phyloP scores from a whole-genome alignment of 2,113 vertebrate species.

The Talpa occidentalis region DNA sequence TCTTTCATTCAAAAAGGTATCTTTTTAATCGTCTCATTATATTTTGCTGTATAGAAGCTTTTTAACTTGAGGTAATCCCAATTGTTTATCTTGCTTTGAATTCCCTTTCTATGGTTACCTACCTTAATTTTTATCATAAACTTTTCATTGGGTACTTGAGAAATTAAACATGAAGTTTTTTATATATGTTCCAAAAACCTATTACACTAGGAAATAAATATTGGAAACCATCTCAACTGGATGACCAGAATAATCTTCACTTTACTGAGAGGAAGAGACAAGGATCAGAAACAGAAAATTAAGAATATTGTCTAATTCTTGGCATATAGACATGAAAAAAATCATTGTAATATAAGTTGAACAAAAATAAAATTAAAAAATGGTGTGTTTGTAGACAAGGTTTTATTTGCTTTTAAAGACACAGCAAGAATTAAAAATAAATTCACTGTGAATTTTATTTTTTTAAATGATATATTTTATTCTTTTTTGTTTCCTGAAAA shows the following conservation, averaged over 20 bases:
- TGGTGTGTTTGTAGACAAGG: not conserved
- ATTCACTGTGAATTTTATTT: not conserved
- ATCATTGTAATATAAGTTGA: not conserved
- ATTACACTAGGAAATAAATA: not conserved
- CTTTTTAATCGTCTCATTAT: no score
- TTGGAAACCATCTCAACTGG: not conserved
- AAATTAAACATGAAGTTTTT: not conserved
- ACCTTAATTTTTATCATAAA: not conserved
- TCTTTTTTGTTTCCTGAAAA: no score
- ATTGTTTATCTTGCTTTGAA: no score
- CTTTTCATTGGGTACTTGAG: not conserved
- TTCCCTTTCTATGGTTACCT: not conserved
- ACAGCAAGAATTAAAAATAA: not conserved
- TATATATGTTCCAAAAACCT: not conserved
- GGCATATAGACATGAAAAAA: not conserved
- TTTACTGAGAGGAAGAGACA: not conserved
- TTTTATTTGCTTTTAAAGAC: not conserved
- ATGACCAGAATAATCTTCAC: not conserved
- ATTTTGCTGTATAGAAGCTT: no score
- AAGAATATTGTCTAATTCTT: not conserved
- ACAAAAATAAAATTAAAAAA: not conserved
- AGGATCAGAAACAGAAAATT: not conserved
- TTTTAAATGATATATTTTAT: no score
- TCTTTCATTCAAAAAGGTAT: no score
- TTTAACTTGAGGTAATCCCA: no score